These are phyloP conservation scores for Pseudoips prasinana DNA, from an alignment of 2,888 invertebrate species.

Conservation along the genomic window DNA sequence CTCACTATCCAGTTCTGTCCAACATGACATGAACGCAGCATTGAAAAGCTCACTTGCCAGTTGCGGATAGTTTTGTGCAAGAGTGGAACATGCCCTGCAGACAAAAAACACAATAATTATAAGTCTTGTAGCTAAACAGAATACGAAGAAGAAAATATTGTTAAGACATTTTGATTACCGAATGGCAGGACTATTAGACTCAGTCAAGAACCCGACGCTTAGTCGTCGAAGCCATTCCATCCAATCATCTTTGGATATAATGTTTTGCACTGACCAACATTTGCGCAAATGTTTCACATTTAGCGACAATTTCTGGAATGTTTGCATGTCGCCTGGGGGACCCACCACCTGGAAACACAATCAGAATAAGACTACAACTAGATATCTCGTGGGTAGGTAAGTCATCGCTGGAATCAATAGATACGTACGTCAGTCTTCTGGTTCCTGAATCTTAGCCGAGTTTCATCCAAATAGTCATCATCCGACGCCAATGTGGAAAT, in stretches of 20 bases:
- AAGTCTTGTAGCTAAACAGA: too few relatives aligned
- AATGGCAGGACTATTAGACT: constrained; percentile 97
- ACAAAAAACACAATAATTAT: constrained; percentile 15
- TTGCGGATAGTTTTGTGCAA: constrained; percentile 96
- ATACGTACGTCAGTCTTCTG: constrained; percentile 86
- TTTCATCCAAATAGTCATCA: constrained; percentile 86
- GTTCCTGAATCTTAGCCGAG: constrained; percentile 84
- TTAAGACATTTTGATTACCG: too few relatives aligned
- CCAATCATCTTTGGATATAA: constrained; percentile 99
- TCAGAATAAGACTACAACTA: neutral
- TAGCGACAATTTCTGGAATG: constrained; percentile 90
- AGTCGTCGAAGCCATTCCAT: constrained; percentile 96
- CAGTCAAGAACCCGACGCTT: constrained; percentile 94
- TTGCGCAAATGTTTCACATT: constrained; percentile 91
- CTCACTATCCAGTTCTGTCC: constrained; percentile 94
- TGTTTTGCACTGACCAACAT: constrained; percentile 92
- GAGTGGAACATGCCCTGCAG: constrained; percentile 90
- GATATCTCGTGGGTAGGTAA: too few relatives aligned
- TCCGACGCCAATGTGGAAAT: constrained; percentile 90
- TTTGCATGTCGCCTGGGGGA: constrained; percentile 71
- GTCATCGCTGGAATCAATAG: too few relatives aligned
- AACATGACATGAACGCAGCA: constrained; percentile 99
- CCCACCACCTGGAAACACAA: constrained; percentile 52
- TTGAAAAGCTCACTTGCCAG: constrained; percentile 97
- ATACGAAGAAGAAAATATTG: too few relatives aligned